A percentile compares a stretch with the other conserved stretches of the same genome.
phyloP scores from a whole-genome alignment of 2,797 vertebrate genomes.

The Xerus rutilus region DNA sequence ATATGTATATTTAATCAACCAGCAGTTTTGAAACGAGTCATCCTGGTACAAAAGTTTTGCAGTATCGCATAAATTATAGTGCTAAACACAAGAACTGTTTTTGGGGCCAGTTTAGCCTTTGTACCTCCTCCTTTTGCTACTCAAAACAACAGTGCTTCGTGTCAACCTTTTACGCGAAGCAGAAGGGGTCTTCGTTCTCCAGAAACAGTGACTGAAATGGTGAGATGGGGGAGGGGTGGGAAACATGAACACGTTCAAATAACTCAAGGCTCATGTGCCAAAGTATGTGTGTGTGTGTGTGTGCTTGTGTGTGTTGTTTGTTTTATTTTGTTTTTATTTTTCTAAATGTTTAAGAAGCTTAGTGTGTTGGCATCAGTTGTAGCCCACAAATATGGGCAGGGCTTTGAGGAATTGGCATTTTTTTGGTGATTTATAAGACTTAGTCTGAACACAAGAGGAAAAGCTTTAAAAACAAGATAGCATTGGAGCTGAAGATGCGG shows the following conservation, averaged over 20 bases:
- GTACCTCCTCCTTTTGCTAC: slow-evolving; percentile 79
- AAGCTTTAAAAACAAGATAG: slow-evolving; percentile 25
- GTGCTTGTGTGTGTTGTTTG: no score
- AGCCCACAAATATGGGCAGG: slow-evolving; percentile 24
- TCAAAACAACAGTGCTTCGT: slow-evolving; percentile 74
- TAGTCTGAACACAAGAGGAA: background rate
- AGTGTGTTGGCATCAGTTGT: slow-evolving; percentile 75
- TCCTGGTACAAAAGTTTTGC: slow-evolving; percentile 62
- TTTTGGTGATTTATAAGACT: slow-evolving; percentile 70
- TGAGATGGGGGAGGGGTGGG: slow-evolving; percentile 36
- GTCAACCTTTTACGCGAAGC: slow-evolving; percentile 67
- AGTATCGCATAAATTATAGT: slow-evolving; percentile 59
- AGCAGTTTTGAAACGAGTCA: slow-evolving; percentile 83
- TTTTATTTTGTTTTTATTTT: slow-evolving; percentile 57
- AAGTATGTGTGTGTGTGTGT: slow-evolving; percentile 78
- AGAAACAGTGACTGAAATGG: slow-evolving; percentile 65
- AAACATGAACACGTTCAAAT: slow-evolving; percentile 58
- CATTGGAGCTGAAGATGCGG: background rate
- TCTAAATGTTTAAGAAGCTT: slow-evolving; percentile 75
- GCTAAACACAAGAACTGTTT: slow-evolving; percentile 66
- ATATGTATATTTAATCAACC: slow-evolving; percentile 87
- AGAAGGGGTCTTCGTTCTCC: slow-evolving; percentile 63
- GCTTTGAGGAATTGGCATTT: slow-evolving; percentile 67
- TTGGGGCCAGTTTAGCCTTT: slow-evolving; percentile 68
- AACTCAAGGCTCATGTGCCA: slow-evolving; percentile 88